These are phyloP conservation scores for Thunnus thynnus DNA, from an alignment of 2,113 vertebrate genomes.

Conservation along the genomic window DNA sequence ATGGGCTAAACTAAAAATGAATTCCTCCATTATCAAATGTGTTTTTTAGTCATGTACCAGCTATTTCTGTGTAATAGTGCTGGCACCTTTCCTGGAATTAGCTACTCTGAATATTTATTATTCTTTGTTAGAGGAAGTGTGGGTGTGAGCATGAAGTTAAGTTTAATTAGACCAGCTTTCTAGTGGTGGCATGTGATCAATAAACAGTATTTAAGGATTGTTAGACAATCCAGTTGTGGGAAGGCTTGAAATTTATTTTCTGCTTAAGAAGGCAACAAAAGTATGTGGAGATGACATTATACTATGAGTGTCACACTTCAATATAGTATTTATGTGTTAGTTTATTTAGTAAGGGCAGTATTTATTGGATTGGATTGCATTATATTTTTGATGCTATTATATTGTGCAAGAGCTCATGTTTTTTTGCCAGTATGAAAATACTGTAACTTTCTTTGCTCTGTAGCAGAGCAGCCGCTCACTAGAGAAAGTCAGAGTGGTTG, in stretches of 20 bases:
- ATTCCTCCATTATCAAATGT: background rate
- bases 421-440: background rate
- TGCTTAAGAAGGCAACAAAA: constrained; percentile 17
- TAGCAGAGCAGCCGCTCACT: constrained; percentile 12
- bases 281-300: constrained; percentile 11
- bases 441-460: no score
- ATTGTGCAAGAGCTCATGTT: background rate
- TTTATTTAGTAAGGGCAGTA: no score
- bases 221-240: constrained; percentile 9
- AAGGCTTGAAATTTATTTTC: constrained; percentile 47
- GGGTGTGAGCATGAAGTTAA: constrained; percentile 31
- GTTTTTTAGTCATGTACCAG: background rate
- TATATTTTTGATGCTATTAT: background rate
- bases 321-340: background rate
- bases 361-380: background rate
- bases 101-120: constrained; percentile 10
- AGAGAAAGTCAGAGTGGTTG: constrained; percentile 31
- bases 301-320: background rate
- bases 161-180: constrained; percentile 53
- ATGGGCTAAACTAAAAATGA: background rate
- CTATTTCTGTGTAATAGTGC: constrained; percentile 9
- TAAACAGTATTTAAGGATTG: constrained; percentile 57
- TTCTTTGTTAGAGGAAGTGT: constrained; percentile 23
- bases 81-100: background rate
- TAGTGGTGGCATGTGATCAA: constrained; percentile 48